Conservation (phyloP, 2,888 invertebrate species). For the Poecilus cupreus region DNA sequence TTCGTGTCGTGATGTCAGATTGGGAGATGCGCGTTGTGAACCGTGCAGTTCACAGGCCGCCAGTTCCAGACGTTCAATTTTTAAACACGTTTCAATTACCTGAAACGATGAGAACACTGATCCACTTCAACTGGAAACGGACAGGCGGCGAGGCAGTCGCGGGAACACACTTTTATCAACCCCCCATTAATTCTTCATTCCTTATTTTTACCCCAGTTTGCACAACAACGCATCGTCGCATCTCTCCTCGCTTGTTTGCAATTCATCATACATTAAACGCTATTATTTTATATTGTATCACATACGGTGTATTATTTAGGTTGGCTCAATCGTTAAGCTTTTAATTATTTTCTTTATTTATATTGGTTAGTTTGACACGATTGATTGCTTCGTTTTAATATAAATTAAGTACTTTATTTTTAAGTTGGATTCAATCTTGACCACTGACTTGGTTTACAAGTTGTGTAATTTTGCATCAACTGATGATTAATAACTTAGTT, state of each 20-base stretch:
- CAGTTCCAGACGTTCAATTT: constrained; percentile 64
- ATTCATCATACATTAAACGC: background rate
- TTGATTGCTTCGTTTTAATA: no score
- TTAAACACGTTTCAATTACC: constrained; percentile 61
- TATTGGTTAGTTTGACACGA: no score
- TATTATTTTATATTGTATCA: no score
- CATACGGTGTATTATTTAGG: no score
- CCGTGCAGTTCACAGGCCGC: constrained; percentile 62
- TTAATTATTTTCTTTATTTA: no score
- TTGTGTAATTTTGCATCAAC: no score
- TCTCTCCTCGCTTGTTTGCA: background rate
- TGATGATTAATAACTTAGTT: no score
- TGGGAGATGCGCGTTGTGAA: constrained; percentile 43
- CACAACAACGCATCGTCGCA: background rate
- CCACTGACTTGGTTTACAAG: no score
- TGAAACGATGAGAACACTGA: constrained; percentile 52
- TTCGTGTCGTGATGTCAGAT: constrained; percentile 28
- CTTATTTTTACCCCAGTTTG: constrained; percentile 10
- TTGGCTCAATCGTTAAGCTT: no score
- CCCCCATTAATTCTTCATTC: constrained; percentile 15
- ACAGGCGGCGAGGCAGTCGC: constrained; percentile 1
- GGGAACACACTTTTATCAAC: constrained; percentile 21
- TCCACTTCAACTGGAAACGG: constrained; percentile 47
- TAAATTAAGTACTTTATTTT: no score
- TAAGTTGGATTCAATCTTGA: no score